phyloP scores from a whole-genome alignment of 1,140 invertebrate genomes.

The Paraescarpia echinospica region DNA sequence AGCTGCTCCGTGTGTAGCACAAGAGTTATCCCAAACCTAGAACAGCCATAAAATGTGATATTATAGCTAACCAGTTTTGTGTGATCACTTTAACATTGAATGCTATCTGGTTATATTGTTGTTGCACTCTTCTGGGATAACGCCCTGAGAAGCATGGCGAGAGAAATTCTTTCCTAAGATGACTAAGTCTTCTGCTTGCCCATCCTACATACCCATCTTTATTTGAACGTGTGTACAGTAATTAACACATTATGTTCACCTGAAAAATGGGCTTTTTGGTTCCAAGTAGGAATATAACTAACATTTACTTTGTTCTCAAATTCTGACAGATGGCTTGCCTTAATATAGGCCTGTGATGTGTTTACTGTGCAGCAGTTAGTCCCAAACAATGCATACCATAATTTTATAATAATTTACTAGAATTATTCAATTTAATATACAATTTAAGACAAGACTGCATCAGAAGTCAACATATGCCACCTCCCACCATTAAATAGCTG shows the following conservation, averaged over 20 bases:
- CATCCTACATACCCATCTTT: no score
- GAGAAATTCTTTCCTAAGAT: background rate
- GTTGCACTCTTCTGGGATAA: background rate
- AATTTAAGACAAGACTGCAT: no score
- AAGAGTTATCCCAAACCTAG: no score
- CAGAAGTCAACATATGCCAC: background rate
- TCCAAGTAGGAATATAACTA: no score
- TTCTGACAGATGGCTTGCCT: no score
- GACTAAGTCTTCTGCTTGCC: background rate
- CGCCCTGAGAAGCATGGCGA: background rate
- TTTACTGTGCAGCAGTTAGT: background rate
- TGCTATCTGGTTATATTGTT: background rate
- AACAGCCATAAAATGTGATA: background rate
- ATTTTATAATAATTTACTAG: background rate
- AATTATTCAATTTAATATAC: background rate
- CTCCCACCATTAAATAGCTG: background rate
- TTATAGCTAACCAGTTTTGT: background rate
- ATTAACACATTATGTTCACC: background rate
- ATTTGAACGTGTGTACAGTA: no score
- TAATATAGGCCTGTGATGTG: background rate
- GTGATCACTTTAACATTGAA: background rate
- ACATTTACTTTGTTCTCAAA: background rate
- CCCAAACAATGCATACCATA: background rate
- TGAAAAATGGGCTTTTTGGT: background rate
- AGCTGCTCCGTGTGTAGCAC: background rate